Evolutionary conservation across 2,797 vertebrate genomes (phyloP), one percentile per base, ranked within the genome.

Genomic region (Chromis chromis): DNA sequence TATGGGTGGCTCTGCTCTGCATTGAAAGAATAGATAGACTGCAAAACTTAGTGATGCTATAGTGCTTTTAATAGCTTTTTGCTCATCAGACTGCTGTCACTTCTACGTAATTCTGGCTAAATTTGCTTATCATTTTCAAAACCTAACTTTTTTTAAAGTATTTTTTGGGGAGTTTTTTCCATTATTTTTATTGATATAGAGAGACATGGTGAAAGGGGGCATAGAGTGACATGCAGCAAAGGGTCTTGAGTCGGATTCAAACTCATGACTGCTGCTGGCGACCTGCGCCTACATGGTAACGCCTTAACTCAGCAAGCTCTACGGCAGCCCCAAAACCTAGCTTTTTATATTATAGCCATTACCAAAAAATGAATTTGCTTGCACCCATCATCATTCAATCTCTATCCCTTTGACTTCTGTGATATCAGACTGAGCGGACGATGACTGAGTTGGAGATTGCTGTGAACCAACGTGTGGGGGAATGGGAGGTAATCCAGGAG

Each of bases 371-470:
- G 16, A 0, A 54, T 69, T 69, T 68, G 36, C 21, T 27, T 69
- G 19, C 0, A 1, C 8, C 4, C 0, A 3, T 12, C 4, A 28
- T 61, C 33, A 16, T 42, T 60, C n/a, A 3, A 27, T 52, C 7
- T 16, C 1, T 65, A 44, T 52, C 4, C 3, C 8, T 50, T 17
- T 62, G 3, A 58, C 49, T 24, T 65, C 40, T 70, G 40, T 67
- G 28, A 48, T 80, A 0, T 17, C 91, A 99, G 98, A 99, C 98
- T 2, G 98, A 99, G 92, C 95, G 96, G 79, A 99, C 98, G 0
- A 99, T 99, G 97, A 99, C 98, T 0, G 98, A 99, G 93, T 89
- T 99, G 91, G 98, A 99, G 94, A 99, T 99, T 40, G 98, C 98
- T 25, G 97, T 98, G 91, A 99, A 99, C 89, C 98, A 99, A 94